A percentile compares a stretch with the other conserved stretches of the same genome.
phyloP scores from a whole-genome alignment of 2,888 invertebrate genomes.

The Gymnocheta viridis region DNA sequence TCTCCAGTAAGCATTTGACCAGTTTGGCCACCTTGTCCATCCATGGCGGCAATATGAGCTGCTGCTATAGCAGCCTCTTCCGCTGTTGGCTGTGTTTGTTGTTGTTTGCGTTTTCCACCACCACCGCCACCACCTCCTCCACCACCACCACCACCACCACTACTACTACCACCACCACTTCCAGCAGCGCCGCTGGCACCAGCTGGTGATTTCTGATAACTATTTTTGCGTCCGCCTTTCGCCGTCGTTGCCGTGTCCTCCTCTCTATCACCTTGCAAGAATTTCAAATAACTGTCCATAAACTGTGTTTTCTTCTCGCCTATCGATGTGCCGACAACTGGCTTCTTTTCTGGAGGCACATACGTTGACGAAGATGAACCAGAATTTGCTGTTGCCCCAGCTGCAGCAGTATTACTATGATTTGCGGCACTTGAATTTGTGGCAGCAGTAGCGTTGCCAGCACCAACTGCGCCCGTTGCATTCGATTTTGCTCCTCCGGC shows the following conservation, averaged over 20 bases:
- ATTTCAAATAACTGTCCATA: conserved; percentile 94
- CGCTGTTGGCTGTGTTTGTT: conserved; percentile 47
- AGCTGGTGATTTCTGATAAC: conserved; percentile 77
- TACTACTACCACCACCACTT: conserved; percentile 51
- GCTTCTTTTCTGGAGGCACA: conserved; percentile 76
- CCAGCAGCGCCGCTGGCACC: conserved; percentile 50
- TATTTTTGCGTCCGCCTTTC: conserved; percentile 79
- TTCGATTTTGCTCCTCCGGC: conserved; percentile 55
- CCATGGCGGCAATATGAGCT: conserved; percentile 70
- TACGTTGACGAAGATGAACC: conserved; percentile 64
- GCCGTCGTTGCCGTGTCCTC: conserved; percentile 89
- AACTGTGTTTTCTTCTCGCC: conserved; percentile 85
- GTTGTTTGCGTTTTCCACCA: conserved; percentile 68
- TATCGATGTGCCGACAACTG: conserved; percentile 78
- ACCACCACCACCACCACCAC: conserved; percentile 52
- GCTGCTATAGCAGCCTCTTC: conserved; percentile 69
- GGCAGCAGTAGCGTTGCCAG: conserved; percentile 12
- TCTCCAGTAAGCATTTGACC: conserved; percentile 75
- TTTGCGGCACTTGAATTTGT: conserved; percentile 67
- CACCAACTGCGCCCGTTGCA: conserved; percentile 70
- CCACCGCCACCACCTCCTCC: conserved; percentile 53
- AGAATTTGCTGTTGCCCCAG: conserved; percentile 42
- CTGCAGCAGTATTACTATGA: conserved; percentile 72
- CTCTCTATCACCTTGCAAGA: conserved; percentile 88
- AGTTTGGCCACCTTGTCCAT: conserved; percentile 53